phyloP scores from a whole-genome alignment of 2,797 vertebrate species.

The Anguilla obscura region DNA sequence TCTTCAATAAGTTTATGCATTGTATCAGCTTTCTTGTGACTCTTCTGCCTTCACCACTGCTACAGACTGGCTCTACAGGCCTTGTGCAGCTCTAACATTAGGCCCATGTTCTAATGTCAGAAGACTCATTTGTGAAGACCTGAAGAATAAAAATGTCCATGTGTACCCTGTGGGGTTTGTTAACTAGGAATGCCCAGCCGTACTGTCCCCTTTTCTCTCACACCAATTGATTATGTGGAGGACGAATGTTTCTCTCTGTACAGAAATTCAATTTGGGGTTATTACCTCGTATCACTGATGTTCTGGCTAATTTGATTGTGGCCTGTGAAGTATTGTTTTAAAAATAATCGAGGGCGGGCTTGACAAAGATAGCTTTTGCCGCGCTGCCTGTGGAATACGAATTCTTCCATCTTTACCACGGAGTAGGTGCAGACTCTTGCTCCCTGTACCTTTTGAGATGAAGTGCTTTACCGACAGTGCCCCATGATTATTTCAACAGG shows the following conservation, averaged over 20 bases:
- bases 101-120: not conserved
- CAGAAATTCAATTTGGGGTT: slow-evolving; percentile 74
- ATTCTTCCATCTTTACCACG: not conserved
- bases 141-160: slow-evolving; percentile 14
- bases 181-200: not conserved
- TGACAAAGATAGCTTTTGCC: slow-evolving; percentile 68
- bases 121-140: not conserved
- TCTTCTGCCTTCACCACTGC: not conserved
- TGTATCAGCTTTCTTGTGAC: not conserved
- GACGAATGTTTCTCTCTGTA: slow-evolving; percentile 63
- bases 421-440: not conserved
- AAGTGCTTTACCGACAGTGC: slow-evolving; percentile 64
- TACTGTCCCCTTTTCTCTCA: not conserved
- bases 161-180: not conserved
- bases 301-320: slow-evolving; percentile 74
- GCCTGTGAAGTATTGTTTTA: slow-evolving; percentile 72
- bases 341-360: slow-evolving; percentile 69
- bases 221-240: slow-evolving; percentile 36
- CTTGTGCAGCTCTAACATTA: not conserved
- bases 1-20: not conserved
- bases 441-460: slow-evolving; percentile 56
- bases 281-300: slow-evolving; percentile 74
- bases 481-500: slow-evolving; percentile 73
- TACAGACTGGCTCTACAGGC: not conserved
- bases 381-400: slow-evolving; percentile 66